Percentiles rank a stretch among this genome's conserved stretches.
Evolutionary conservation across 2,797 vertebrate species (phyloP).

Genomic region (Allobates femoralis): DNA sequence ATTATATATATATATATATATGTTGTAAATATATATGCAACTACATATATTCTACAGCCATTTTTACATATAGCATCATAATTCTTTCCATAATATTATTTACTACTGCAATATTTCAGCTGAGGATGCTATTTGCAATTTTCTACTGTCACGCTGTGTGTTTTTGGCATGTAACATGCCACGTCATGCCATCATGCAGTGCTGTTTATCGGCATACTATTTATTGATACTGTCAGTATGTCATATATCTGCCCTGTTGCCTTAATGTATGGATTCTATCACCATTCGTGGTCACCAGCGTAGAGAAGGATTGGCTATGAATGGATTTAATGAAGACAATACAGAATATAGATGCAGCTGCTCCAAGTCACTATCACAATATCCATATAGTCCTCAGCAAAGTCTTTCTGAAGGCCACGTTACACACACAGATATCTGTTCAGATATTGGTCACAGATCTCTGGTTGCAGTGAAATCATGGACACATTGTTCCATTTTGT

Average conservation of each 20-base stretch:
- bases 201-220: background rate
- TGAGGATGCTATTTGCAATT: background rate
- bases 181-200: conserved; percentile 13
- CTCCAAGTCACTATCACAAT: background rate
- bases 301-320: background rate
- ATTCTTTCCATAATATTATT: background rate
- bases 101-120: background rate
- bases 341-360: background rate
- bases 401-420: too few species aligned
- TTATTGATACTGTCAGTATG: background rate
- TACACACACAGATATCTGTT: too few species aligned
- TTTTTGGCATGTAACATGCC: conserved; percentile 30
- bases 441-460: too few species aligned
- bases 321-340: background rate
- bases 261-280: background rate
- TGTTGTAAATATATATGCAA: too few species aligned
- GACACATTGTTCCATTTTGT: too few species aligned
- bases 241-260: background rate
- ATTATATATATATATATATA: background rate
- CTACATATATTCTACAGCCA: background rate
- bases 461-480: too few species aligned
- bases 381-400: too few species aligned
- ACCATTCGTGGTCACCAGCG: background rate
- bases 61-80: background rate
- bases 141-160: background rate